Evolutionary conservation across 1,140 invertebrate genomes (phyloP).

Genomic region (Apis mellifera): DNA sequence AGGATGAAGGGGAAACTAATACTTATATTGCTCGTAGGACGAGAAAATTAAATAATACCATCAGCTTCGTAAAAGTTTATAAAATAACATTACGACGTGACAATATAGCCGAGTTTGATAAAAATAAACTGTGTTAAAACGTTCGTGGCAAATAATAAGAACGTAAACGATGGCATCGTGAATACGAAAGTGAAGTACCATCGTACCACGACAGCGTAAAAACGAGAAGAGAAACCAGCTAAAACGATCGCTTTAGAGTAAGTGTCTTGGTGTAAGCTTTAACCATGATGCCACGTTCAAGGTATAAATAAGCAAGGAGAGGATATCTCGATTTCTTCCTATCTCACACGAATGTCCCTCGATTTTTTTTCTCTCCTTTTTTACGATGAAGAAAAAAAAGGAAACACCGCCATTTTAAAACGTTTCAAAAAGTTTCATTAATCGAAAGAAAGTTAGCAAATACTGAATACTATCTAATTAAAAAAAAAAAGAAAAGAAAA

Average conservation of each 20-base stretch:
- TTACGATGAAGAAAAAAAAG: too few relatives aligned
- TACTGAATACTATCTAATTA: not conserved
- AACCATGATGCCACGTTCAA: not conserved
- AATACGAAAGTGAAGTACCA: not conserved
- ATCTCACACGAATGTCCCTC: not conserved
- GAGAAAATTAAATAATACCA: too few relatives aligned
- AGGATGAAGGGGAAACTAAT: too few relatives aligned
- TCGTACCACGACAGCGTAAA: not conserved
- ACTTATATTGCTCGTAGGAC: too few relatives aligned
- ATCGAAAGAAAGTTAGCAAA: not conserved
- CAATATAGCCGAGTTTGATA: not conserved
- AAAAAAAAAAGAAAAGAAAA: not conserved
- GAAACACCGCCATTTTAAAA: not conserved
- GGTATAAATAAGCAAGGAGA: not conserved
- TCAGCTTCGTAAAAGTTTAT: not conserved
- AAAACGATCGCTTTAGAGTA: constrained; percentile 14
- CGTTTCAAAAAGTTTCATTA: not conserved
- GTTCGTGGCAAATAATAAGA: not conserved
- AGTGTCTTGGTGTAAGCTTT: constrained; percentile 8
- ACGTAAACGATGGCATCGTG: not conserved
- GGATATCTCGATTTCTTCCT: not conserved
- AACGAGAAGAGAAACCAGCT: not conserved
- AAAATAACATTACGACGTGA: too few relatives aligned
- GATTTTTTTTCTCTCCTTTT: not conserved
- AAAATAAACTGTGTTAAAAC: not conserved